These are phyloP conservation scores for Micromys minutus DNA, from an alignment of 2,113 vertebrate genomes.

Conservation along the genomic window DNA sequence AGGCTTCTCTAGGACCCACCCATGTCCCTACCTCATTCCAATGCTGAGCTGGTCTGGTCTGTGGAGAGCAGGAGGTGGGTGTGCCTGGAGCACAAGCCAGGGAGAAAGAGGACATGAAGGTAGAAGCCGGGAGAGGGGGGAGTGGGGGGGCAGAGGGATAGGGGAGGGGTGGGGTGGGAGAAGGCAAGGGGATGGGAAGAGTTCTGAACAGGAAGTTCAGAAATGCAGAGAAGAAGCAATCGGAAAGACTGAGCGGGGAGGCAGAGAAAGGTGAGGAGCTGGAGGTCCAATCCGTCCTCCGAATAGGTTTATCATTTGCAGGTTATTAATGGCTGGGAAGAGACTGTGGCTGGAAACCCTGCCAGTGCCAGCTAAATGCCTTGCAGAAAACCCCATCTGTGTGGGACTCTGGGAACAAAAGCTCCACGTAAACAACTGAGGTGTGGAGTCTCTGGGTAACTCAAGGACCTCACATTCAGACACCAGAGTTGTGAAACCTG, in stretches of 20 bases:
- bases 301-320: background rate
- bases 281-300: background rate
- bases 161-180: background rate
- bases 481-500: conserved; percentile 36
- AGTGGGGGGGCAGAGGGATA: background rate
- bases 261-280: background rate
- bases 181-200: too few species aligned
- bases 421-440: conserved; percentile 9
- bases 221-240: background rate
- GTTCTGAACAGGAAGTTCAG: background rate
- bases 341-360: background rate
- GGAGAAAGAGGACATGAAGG: too few species aligned
- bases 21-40: background rate
- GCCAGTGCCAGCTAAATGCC: background rate
- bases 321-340: conserved; percentile 19
- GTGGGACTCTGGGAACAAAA: conserved; percentile 45
- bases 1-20: background rate
- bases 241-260: background rate
- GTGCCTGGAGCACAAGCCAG: background rate
- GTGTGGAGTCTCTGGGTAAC: conserved; percentile 40
- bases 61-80: background rate
- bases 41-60: background rate
- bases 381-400: background rate
- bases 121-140: background rate
- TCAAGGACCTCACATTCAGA: conserved; percentile 52